Evolutionary conservation across 2,888 invertebrate genomes (phyloP).

Genomic region (Aelia acuminata): DNA sequence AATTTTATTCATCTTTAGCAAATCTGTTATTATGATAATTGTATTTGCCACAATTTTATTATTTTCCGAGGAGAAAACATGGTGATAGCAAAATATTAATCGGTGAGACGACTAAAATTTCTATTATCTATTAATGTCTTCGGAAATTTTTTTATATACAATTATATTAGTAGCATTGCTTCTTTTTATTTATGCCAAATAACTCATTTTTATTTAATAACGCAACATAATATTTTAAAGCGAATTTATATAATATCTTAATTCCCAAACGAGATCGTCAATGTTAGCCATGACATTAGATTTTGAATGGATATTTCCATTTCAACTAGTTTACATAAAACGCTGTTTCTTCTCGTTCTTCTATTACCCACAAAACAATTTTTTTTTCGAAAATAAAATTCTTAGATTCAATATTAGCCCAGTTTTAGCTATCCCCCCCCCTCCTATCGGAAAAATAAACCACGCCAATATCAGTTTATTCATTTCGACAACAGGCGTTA

Average conservation of each 20-base stretch:
- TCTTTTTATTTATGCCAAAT: too few relatives aligned
- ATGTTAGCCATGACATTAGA: background rate
- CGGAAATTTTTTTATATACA: background rate
- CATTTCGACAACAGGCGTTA: background rate
- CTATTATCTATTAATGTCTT: background rate
- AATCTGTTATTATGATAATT: too few relatives aligned
- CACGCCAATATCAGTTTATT: constrained; percentile 2
- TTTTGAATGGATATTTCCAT: background rate
- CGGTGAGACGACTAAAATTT: too few relatives aligned
- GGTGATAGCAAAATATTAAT: background rate
- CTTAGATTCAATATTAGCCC: background rate
- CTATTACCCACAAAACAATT: background rate
- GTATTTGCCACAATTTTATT: background rate
- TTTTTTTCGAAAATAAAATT: background rate
- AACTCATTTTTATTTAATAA: too few relatives aligned
- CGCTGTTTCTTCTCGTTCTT: background rate
- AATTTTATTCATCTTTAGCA: background rate
- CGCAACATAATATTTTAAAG: too few relatives aligned
- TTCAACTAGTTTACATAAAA: background rate
- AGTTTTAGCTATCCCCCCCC: background rate
- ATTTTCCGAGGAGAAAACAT: background rate
- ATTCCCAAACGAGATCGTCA: too few relatives aligned
- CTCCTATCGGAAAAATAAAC: background rate
- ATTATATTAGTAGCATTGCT: too few relatives aligned
- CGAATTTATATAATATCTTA: too few relatives aligned